Conservation (phyloP, 2,888 invertebrate genomes). For the Zootermopsis nevadensis region DNA sequence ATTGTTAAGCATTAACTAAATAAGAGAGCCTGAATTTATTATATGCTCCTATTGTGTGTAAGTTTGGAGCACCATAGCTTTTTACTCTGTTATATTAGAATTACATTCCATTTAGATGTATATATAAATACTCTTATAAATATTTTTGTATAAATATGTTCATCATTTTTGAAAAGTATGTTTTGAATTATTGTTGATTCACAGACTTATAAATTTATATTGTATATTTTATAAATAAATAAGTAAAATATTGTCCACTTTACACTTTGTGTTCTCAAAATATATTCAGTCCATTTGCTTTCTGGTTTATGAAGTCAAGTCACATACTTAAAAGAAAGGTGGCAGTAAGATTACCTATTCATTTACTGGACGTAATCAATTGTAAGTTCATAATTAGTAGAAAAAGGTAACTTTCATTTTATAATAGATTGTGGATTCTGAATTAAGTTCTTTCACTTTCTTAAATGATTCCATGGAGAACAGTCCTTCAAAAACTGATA, state of each 20-base stretch:
- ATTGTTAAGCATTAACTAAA: background rate
- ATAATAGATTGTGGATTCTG: too few relatives aligned
- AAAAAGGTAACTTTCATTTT: too few relatives aligned
- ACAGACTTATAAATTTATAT: background rate
- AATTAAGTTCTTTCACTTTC: too few relatives aligned
- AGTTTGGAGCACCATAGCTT: background rate
- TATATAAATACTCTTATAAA: conserved; percentile 12
- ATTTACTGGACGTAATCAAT: too few relatives aligned
- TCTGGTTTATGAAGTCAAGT: too few relatives aligned
- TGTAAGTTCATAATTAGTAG: too few relatives aligned
- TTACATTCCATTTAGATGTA: conserved; percentile 22
- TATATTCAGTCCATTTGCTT: background rate
- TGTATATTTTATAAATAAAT: conserved; percentile 36
- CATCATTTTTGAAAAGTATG: background rate
- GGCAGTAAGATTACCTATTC: too few relatives aligned
- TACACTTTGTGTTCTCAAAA: background rate
- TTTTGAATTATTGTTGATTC: conserved; percentile 29
- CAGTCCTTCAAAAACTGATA: too few relatives aligned
- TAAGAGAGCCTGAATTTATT: background rate
- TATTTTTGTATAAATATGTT: conserved; percentile 31
- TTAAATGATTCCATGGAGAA: too few relatives aligned
- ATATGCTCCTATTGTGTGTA: background rate
- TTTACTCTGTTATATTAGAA: background rate
- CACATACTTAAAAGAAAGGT: too few relatives aligned
- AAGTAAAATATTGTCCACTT: background rate